Evolutionary conservation across 2,888 invertebrate species (phyloP).

Genomic region (Aelia acuminata): DNA sequence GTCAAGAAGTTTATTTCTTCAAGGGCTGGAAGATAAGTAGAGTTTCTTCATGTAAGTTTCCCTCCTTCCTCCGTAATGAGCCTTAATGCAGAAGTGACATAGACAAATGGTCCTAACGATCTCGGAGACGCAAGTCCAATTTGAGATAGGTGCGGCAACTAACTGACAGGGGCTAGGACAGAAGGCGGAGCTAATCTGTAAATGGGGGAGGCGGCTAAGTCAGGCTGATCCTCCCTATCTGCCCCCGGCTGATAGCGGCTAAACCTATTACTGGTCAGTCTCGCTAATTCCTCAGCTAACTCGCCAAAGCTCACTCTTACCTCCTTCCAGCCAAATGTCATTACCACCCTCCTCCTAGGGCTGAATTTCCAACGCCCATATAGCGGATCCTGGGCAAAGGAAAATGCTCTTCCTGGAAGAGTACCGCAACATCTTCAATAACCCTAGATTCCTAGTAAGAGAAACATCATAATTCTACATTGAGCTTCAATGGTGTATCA

Average conservation of each 20-base stretch:
- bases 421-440: no score
- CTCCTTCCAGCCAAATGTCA: conserved; percentile 4
- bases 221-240: conserved; percentile 33
- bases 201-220: conserved; percentile 21
- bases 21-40: neutral
- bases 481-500: no score
- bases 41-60: neutral
- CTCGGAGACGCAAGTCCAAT: neutral
- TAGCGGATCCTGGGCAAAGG: neutral
- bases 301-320: conserved; percentile 40
- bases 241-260: neutral
- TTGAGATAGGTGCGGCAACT: conserved; percentile 21
- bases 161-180: neutral
- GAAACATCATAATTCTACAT: no score
- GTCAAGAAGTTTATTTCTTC: neutral
- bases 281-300: conserved; percentile 18
- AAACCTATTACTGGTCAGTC: conserved; percentile 35
- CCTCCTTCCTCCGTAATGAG: neutral
- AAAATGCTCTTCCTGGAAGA: neutral
- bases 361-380: neutral
- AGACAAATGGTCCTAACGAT: neutral
- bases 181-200: conserved; percentile 19
- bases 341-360: neutral
- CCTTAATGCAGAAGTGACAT: neutral
- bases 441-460: no score